phyloP scores from a whole-genome alignment of 2,113 vertebrate genomes.

The Gulo gulo region DNA sequence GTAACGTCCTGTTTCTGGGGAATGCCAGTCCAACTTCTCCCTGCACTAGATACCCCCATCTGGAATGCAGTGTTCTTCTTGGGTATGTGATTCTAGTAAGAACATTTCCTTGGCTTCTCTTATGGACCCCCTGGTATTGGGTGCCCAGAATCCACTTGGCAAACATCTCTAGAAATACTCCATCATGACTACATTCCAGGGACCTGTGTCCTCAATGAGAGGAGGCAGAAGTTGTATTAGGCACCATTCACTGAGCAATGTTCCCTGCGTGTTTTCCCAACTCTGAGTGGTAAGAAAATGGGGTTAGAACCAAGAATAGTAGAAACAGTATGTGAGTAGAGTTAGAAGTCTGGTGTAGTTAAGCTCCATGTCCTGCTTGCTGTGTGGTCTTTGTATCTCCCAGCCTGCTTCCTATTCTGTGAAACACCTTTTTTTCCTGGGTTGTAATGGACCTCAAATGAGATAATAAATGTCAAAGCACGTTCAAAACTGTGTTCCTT shows the following conservation, averaged over 20 bases:
- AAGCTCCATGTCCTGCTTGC: not conserved
- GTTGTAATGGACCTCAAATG: constrained; percentile 60
- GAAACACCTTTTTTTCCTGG: not conserved
- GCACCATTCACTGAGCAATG: not conserved
- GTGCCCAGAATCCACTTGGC: not conserved
- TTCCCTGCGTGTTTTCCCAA: not conserved
- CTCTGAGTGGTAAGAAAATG: not conserved
- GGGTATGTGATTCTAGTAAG: not conserved
- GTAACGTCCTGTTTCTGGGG: not conserved
- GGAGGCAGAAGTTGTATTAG: not conserved
- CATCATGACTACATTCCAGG: not conserved
- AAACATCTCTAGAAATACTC: not conserved
- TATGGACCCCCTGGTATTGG: not conserved
- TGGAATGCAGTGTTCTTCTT: not conserved
- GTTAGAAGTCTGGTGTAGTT: not conserved
- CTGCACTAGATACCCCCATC: not conserved
- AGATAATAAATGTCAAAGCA: constrained; percentile 68
- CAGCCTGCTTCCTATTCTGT: constrained; percentile 39
- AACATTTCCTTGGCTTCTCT: not conserved
- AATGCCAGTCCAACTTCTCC: not conserved
- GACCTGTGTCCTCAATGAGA: not conserved
- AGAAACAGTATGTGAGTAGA: not conserved
- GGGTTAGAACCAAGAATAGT: not conserved
- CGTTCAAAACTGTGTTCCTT: constrained; percentile 52
- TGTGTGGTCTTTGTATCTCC: constrained; percentile 38